Conservation (phyloP, 2,888 invertebrate species). For the Crossocerus cetratus region DNA sequence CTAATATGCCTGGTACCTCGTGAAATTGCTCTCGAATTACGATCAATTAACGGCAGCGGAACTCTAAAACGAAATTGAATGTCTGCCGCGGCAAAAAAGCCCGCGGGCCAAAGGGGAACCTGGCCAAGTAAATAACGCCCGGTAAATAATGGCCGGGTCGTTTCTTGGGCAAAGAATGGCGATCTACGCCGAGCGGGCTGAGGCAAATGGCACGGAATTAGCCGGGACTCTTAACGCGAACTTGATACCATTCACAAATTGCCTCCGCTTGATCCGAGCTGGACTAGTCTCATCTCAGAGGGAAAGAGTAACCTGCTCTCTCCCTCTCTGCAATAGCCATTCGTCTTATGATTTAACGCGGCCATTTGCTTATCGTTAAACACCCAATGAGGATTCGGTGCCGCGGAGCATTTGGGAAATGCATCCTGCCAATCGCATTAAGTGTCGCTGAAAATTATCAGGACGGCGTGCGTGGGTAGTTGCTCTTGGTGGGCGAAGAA, state of each 20-base stretch:
- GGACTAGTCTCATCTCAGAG: background rate
- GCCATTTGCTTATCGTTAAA: slow-evolving; percentile 5
- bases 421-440: background rate
- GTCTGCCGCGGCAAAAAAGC: too few relatives aligned
- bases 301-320: too few relatives aligned
- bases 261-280: background rate
- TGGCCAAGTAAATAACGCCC: too few relatives aligned
- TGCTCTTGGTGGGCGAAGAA: background rate
- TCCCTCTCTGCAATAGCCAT: background rate
- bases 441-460: background rate
- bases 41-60: too few relatives aligned
- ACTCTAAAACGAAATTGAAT: too few relatives aligned
- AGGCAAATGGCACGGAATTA: slow-evolving; percentile 21
- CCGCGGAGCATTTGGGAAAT: background rate
- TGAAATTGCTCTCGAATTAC: too few relatives aligned
- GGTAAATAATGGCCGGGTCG: too few relatives aligned
- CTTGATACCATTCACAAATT: slow-evolving; percentile 14
- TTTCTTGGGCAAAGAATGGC: background rate
- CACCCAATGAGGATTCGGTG: slow-evolving; percentile 6
- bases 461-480: too few relatives aligned
- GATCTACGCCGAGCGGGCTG: slow-evolving; percentile 16
- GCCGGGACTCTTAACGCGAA: slow-evolving; percentile 6
- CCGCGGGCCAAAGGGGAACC: too few relatives aligned
- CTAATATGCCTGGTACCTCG: too few relatives aligned
- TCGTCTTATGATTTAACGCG: slow-evolving; percentile 3